A percentile compares a stretch with the other conserved stretches of the same genome.
phyloP scores from a whole-genome alignment of 2,888 invertebrate species.

The Dorcus parallelipipedus region DNA sequence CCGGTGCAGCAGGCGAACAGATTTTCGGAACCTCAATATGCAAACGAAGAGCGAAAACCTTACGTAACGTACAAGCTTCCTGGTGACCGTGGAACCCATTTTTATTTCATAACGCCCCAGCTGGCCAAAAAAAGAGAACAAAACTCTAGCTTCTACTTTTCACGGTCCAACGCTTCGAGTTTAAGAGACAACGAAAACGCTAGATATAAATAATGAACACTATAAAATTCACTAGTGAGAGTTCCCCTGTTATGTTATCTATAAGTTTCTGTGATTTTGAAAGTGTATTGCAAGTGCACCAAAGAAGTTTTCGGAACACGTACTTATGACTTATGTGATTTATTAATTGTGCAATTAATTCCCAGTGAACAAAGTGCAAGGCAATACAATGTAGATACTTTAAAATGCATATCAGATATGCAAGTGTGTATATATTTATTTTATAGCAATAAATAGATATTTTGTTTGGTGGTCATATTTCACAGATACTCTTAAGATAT shows the following conservation, averaged over 20 bases:
- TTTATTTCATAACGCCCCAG: constrained; percentile 75
- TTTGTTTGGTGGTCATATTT: too few species aligned
- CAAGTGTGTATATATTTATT: too few species aligned
- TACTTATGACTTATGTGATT: too few species aligned
- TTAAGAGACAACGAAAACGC: neutral
- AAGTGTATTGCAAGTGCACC: constrained; percentile 10
- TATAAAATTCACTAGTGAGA: too few species aligned
- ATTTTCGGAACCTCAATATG: constrained; percentile 23
- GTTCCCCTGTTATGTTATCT: too few species aligned
- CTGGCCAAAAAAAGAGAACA: constrained; percentile 48
- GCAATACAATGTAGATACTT: too few species aligned
- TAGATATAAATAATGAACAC: too few species aligned
- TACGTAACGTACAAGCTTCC: constrained; percentile 71
- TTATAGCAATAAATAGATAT: too few species aligned
- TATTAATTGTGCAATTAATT: too few species aligned
- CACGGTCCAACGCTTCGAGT: constrained; percentile 3
- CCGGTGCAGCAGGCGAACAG: constrained; percentile 21
- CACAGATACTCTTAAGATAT: too few species aligned
- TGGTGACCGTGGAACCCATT: constrained; percentile 73
- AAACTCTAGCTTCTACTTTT: constrained; percentile 31
- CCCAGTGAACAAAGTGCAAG: too few species aligned
- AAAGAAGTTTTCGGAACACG: constrained; percentile 7
- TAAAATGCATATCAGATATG: too few species aligned
- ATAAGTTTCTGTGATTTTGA: constrained; percentile 1
- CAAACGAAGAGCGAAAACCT: constrained; percentile 53